Evolutionary conservation across 2,113 vertebrate genomes (phyloP).

Genomic region (Rousettus leschenaultii): DNA sequence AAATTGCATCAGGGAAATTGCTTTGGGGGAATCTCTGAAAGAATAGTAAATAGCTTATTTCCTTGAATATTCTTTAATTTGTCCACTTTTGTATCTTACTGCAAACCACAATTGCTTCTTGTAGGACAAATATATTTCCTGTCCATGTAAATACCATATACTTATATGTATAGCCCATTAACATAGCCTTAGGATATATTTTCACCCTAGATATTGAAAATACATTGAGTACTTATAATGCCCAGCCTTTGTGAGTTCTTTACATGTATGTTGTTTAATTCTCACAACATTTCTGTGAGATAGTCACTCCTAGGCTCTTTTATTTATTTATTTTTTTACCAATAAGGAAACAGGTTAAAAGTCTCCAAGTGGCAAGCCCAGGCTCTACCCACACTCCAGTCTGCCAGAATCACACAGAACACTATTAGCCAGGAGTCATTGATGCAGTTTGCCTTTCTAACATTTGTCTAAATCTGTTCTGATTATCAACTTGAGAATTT

Average conservation of each 20-base stretch:
- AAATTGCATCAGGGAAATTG: conserved; percentile 53
- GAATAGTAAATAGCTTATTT: conserved; percentile 60
- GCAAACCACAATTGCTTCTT: conserved; percentile 43
- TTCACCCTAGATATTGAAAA: neutral
- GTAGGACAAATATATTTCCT: conserved; percentile 25
- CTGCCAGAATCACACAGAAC: neutral
- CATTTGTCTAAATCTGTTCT: neutral
- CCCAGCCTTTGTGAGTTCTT: neutral
- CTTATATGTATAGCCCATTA: neutral
- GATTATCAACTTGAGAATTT: neutral
- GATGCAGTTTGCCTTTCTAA: neutral
- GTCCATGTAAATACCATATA: neutral
- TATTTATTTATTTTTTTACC: neutral
- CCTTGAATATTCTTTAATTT: conserved; percentile 47
- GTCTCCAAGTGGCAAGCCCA: neutral
- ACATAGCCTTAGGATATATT: neutral
- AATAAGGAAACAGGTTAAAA: neutral
- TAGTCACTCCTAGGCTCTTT: neutral
- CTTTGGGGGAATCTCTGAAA: conserved; percentile 42
- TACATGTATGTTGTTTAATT: neutral
- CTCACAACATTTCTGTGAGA: neutral
- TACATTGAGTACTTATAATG: neutral
- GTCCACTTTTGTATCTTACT: conserved; percentile 41
- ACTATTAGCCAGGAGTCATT: neutral
- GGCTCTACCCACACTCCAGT: neutral